phyloP scores from a whole-genome alignment of 1,140 invertebrate species.

The Anoplophora glabripennis region DNA sequence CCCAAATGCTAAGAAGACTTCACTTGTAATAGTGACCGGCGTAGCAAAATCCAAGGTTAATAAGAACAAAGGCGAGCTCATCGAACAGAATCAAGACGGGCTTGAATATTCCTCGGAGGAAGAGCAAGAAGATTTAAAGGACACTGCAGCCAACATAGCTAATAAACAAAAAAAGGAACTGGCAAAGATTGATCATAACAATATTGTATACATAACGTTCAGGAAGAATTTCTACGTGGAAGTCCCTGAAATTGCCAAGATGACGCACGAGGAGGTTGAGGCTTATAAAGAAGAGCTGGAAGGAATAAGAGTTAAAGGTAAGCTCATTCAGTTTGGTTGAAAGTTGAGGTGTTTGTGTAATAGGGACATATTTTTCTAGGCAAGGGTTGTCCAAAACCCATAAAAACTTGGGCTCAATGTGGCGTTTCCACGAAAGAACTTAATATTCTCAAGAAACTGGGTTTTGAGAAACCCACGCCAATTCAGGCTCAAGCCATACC shows the following conservation, averaged over 20 bases:
- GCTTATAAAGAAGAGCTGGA: slow-evolving; percentile 81
- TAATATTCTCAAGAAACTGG: slow-evolving; percentile 88
- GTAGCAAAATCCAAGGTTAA: slow-evolving; percentile 82
- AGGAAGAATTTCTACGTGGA: slow-evolving; percentile 97
- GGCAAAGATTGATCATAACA: slow-evolving; percentile 83
- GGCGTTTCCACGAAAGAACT: slow-evolving; percentile 96
- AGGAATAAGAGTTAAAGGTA: slow-evolving; percentile 80
- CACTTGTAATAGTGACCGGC: slow-evolving; percentile 81
- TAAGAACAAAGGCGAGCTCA: slow-evolving; percentile 83
- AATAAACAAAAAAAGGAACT: slow-evolving; percentile 88
- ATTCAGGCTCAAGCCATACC: slow-evolving; percentile 99
- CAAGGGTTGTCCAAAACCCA: slow-evolving; percentile 54
- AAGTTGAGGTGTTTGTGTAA: neutral
- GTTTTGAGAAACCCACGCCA: slow-evolving; percentile 96
- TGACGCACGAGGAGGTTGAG: slow-evolving; percentile 88
- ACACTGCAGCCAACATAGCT: slow-evolving; percentile 83
- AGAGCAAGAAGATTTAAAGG: slow-evolving; percentile 90
- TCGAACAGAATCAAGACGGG: slow-evolving; percentile 96
- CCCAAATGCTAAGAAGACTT: slow-evolving; percentile 52
- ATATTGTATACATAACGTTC: slow-evolving; percentile 83
- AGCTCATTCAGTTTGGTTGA: slow-evolving; percentile 35
- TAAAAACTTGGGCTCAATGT: slow-evolving; percentile 92
- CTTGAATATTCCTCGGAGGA: slow-evolving; percentile 97
- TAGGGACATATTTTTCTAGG: slow-evolving; percentile 52
- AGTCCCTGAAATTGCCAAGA: slow-evolving; percentile 74